Conservation (phyloP, 2,113 vertebrate genomes). For the Dicerorhinus sumatrensis region DNA sequence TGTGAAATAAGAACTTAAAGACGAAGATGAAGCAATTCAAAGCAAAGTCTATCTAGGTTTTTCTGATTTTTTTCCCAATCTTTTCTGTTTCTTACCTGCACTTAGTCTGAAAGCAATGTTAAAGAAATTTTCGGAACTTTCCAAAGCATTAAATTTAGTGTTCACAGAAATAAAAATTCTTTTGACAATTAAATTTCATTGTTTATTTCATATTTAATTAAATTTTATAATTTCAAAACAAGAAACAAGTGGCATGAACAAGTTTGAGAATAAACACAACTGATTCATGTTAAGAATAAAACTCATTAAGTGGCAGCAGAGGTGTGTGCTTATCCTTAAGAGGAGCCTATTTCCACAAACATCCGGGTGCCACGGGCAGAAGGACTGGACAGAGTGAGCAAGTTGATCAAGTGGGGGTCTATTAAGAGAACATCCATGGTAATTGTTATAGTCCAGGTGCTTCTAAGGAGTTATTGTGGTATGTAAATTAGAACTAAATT, state of each 20-base stretch:
- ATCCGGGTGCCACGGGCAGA: accelerated
- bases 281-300: not conserved
- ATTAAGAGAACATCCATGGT: not conserved
- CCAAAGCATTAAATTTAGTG: not conserved
- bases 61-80: not conserved
- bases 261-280: not conserved
- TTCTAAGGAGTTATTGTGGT: not conserved
- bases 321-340: not conserved
- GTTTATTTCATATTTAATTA: not conserved
- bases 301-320: not conserved
- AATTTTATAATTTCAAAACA: not conserved
- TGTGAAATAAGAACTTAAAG: not conserved
- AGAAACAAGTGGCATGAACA: not conserved
- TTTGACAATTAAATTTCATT: not conserved
- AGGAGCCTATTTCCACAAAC: not conserved
- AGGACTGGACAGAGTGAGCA: not conserved
- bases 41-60: not conserved
- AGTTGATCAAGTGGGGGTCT: not conserved
- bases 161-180: not conserved
- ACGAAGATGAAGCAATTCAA: not conserved
- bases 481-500: not conserved
- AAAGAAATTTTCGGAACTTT: not conserved
- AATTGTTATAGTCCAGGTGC: not conserved
- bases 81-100: not conserved
- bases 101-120: not conserved